phyloP scores from a whole-genome alignment of 2,113 vertebrate species.

The Bolborhynchus lineola region DNA sequence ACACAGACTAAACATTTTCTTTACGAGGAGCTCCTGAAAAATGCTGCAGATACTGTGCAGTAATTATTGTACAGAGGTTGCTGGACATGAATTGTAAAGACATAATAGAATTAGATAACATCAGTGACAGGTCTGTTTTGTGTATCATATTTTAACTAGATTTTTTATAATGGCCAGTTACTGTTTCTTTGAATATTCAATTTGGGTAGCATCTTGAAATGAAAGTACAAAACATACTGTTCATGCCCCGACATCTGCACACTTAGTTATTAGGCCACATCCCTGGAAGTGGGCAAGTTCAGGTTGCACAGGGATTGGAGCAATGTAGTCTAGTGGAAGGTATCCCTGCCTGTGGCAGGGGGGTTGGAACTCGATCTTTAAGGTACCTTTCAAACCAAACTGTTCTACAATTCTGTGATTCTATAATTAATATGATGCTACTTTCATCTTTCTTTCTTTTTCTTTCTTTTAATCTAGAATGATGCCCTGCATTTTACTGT shows the following conservation, averaged over 20 bases:
- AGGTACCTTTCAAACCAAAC: background rate
- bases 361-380: background rate
- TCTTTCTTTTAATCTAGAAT: background rate
- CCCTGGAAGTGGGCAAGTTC: background rate
- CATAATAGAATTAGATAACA: background rate
- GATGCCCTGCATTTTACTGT: background rate
- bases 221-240: background rate
- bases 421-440: background rate
- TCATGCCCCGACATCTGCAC: background rate
- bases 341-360: background rate
- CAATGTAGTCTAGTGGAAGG: background rate
- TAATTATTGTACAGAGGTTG: background rate
- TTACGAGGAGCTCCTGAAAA: background rate
- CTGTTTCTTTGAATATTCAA: background rate
- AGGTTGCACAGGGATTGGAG: background rate
- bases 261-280: background rate
- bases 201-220: background rate
- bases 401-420: background rate
- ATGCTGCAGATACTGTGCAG: background rate
- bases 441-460: background rate
- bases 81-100: background rate
- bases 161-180: background rate
- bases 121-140: background rate
- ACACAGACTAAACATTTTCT: background rate
- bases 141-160: background rate